These are phyloP conservation scores for Tethea ocularis DNA, from an alignment of 2,888 invertebrate genomes.

Conservation along the genomic window DNA sequence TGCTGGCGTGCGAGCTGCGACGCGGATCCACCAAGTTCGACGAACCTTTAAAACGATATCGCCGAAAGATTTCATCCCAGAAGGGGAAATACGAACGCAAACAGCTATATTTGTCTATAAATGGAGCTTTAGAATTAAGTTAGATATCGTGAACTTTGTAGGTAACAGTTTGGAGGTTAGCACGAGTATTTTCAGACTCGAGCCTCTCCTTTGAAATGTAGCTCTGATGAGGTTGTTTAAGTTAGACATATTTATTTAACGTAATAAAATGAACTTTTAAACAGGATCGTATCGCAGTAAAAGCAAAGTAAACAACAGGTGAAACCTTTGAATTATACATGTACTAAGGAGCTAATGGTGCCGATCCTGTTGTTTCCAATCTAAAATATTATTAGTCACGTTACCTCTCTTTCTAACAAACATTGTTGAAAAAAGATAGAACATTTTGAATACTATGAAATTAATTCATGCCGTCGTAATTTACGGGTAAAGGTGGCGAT, in stretches of 20 bases:
- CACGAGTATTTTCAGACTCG: not conserved
- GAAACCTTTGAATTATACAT: too few relatives aligned
- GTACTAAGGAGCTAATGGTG: too few relatives aligned
- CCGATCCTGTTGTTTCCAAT: too few relatives aligned
- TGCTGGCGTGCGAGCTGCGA: not conserved
- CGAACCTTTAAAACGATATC: slow-evolving; percentile 1
- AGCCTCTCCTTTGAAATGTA: not conserved
- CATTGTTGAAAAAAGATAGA: not conserved
- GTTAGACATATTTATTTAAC: not conserved
- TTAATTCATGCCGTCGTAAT: too few relatives aligned
- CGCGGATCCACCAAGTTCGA: not conserved
- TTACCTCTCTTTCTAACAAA: too few relatives aligned
- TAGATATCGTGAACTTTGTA: not conserved
- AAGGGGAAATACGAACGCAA: not conserved
- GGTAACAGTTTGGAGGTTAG: not conserved
- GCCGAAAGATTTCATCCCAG: not conserved
- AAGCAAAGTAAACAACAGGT: not conserved
- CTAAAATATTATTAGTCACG: too few relatives aligned
- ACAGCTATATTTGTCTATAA: not conserved
- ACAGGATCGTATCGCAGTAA: not conserved
- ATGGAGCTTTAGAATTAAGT: not conserved
- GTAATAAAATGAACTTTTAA: not conserved
- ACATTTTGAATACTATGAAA: too few relatives aligned
- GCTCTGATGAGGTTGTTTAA: not conserved
- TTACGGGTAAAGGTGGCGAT: too few relatives aligned